phyloP scores from a whole-genome alignment of 2,888 invertebrate genomes.

The Drosophila niveifrons region DNA sequence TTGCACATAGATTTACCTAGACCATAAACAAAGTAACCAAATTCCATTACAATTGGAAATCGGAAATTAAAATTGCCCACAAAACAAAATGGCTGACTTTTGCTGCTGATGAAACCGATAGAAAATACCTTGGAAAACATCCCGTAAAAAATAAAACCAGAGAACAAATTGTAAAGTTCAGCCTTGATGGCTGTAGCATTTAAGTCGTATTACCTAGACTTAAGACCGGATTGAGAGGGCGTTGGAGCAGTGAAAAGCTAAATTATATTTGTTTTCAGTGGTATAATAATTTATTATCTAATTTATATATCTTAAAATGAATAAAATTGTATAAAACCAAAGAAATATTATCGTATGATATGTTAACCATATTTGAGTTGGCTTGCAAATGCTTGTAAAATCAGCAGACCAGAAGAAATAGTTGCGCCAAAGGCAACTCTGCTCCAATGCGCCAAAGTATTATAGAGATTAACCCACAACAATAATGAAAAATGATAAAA shows the following conservation, averaged over 20 bases:
- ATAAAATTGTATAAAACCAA: neutral
- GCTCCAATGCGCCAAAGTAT: conserved; percentile 9
- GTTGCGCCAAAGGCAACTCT: neutral
- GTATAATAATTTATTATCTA: no score
- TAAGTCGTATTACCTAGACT: conserved; percentile 50
- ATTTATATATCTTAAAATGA: neutral
- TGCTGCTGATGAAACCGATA: conserved; percentile 5
- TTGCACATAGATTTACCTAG: conserved; percentile 79
- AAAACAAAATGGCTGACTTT: conserved; percentile 27
- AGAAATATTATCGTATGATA: neutral
- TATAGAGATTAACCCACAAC: conserved; percentile 42
- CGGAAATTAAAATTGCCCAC: conserved; percentile 32
- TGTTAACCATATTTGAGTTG: neutral
- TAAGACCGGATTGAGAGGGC: conserved; percentile 33
- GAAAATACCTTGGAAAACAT: conserved; percentile 35
- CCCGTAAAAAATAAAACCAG: conserved; percentile 11
- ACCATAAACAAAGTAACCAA: conserved; percentile 31
- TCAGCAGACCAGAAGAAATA: conserved; percentile 25
- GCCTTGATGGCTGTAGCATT: conserved; percentile 45
- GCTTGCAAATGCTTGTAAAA: conserved; percentile 7
- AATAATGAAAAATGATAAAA: conserved; percentile 34
- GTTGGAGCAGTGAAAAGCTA: conserved; percentile 23
- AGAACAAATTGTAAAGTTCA: conserved; percentile 65
- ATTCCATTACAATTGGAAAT: conserved; percentile 38
- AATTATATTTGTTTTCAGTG: neutral